Conservation (phyloP, 2,797 vertebrate genomes). For the Typhlichthys subterraneus region DNA sequence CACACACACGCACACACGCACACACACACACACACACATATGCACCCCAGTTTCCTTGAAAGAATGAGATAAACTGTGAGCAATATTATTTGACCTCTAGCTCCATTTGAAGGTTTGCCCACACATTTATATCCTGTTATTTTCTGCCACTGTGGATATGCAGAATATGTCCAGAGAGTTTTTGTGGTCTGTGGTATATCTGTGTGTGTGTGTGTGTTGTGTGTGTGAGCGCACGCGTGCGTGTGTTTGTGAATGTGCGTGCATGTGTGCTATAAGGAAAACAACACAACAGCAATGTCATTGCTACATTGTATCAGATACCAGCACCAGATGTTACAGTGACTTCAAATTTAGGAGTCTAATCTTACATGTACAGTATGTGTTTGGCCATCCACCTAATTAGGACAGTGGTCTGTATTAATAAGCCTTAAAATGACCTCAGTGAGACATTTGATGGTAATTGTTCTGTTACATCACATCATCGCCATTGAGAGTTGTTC, state of each 20-base stretch:
- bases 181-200: slow-evolving; percentile 21
- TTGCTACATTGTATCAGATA: slow-evolving; percentile 35
- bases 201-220: slow-evolving; percentile 14
- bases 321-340: slow-evolving; percentile 12
- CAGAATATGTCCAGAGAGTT: slow-evolving; percentile 52
- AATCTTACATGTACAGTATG: slow-evolving; percentile 12
- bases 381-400: too few species aligned
- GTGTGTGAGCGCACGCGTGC: slow-evolving; percentile 3
- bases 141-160: slow-evolving; percentile 36
- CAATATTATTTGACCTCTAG: slow-evolving; percentile 57
- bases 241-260: slow-evolving; percentile 5
- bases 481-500: too few species aligned
- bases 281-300: slow-evolving; percentile 29
- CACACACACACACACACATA: slow-evolving; percentile 19
- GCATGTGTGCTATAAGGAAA: slow-evolving; percentile 27
- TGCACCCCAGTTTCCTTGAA: slow-evolving; percentile 43
- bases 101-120: slow-evolving; percentile 47
- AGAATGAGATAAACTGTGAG: slow-evolving; percentile 51
- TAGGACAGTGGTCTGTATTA: background rate
- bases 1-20: slow-evolving; percentile 23
- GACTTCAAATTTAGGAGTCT: slow-evolving; percentile 15
- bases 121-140: slow-evolving; percentile 71
- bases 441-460: too few species aligned
- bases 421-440: slow-evolving; percentile 11
- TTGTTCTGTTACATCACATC: too few species aligned